These are phyloP conservation scores for Artibeus lituratus DNA, from an alignment of 2,797 vertebrate species.

Conservation along the genomic window DNA sequence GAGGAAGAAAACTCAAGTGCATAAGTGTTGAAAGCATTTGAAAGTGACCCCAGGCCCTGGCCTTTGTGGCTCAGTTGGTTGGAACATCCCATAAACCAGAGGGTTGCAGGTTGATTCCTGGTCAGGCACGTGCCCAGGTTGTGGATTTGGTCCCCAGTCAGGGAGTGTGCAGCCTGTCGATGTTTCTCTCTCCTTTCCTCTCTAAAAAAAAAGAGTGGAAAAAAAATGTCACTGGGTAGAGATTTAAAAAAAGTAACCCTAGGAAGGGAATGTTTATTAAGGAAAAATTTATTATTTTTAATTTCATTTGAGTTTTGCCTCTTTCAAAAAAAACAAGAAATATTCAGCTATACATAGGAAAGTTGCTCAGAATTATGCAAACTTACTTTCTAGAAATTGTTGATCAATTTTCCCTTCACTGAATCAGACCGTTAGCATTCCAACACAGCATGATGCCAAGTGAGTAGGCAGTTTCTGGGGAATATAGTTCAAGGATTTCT, in stretches of 20 bases:
- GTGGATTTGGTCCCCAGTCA: neutral
- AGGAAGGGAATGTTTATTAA: neutral
- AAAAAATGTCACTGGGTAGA: neutral
- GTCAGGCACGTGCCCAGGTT: neutral
- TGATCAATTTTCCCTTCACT: conserved; percentile 1
- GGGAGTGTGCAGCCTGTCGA: neutral
- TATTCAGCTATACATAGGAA: neutral
- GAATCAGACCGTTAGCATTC: conserved; percentile 5
- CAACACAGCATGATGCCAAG: neutral
- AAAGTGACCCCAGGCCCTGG: neutral
- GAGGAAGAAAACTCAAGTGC: neutral
- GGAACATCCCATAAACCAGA: neutral
- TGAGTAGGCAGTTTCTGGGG: conserved; percentile 16
- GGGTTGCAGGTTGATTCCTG: neutral
- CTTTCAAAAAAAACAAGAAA: neutral
- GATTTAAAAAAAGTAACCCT: neutral
- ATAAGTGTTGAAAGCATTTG: neutral
- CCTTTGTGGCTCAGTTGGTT: neutral
- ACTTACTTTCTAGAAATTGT: conserved; percentile 32
- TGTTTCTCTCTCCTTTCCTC: neutral
- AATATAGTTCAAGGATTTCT: neutral
- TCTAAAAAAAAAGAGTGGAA: neutral
- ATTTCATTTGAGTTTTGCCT: conserved; percentile 29
- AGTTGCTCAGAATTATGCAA: neutral
- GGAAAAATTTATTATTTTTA: neutral